These are phyloP conservation scores for Melanostoma scalare DNA, from an alignment of 2,888 invertebrate genomes.

Conservation along the genomic window DNA sequence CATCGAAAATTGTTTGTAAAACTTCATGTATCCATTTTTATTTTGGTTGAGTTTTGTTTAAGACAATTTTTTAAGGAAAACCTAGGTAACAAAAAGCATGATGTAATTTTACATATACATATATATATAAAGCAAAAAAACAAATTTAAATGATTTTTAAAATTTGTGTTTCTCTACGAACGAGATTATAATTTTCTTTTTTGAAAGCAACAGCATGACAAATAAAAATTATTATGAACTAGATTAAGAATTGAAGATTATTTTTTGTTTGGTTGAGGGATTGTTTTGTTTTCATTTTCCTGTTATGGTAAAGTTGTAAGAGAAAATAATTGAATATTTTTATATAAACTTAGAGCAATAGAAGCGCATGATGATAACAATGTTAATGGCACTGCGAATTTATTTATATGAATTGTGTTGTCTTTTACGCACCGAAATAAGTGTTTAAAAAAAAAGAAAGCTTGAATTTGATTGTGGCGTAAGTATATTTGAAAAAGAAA, in stretches of 20 bases:
- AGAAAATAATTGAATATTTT: conserved; percentile 12
- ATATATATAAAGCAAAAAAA: conserved; percentile 6
- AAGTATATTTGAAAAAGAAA: no score
- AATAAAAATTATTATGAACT: conserved; percentile 5
- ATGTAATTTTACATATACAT: conserved; percentile 21
- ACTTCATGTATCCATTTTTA: not conserved
- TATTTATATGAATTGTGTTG: conserved; percentile 23
- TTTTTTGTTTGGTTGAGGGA: conserved; percentile 53
- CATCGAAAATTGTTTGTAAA: conserved; percentile 36
- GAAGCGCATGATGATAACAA: conserved; percentile 50
- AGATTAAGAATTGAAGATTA: conserved; percentile 24
- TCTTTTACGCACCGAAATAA: conserved; percentile 33
- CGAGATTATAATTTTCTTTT: not conserved
- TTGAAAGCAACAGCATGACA: conserved; percentile 48
- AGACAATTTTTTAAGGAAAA: conserved; percentile 38
- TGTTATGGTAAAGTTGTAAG: conserved; percentile 36
- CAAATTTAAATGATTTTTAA: conserved; percentile 20
- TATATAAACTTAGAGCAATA: conserved; percentile 32
- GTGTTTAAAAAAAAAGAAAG: not conserved
- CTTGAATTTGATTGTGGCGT: not conserved
- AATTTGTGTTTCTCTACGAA: conserved; percentile 13
- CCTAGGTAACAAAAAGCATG: conserved; percentile 43
- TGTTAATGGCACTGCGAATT: conserved; percentile 50
- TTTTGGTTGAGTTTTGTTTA: conserved; percentile 15
- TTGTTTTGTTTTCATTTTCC: conserved; percentile 30